Evolutionary conservation across 53 echinoderm and acorn worm genomes (phyloP), one percentile per base, ranked within the genome.

Genomic region (Patiria pectinifera): DNA sequence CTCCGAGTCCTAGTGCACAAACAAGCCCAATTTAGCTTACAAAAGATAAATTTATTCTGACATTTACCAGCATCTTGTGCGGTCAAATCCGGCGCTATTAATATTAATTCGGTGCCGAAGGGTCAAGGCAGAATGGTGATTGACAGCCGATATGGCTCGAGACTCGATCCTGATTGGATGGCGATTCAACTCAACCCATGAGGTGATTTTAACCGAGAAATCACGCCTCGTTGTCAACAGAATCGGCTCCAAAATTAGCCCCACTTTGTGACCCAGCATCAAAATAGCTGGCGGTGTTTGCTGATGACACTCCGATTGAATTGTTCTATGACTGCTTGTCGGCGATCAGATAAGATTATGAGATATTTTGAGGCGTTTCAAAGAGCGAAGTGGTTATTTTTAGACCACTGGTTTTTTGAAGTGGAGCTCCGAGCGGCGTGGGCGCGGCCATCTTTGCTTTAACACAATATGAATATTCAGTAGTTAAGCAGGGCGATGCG

Each of bases 51-150:
- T 66, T 66, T 66, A 66, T 66, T 11, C 15, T 15, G 19, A 18
- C 19, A 89, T 62, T 89, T 81, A 90, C 90, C 89, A 25, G 89
- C 81, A 90, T 23, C 48, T 80, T 66, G 23, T 43, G 14, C 22
- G 48, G 22, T 63, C 48, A 66, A 62, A 12, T 48, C 69, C 69
- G 3, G 69, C 4, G 0, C 87, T 9, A 80, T 80, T 44, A 48
- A 90, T 81, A 80, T 48, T 66, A 16, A 90, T 11, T 16, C 35
- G 15, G 19, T 66, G 66, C 13, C 66, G 66, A 18, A 3, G 66
- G 66, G 19, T 3, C 10, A 13, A 6, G 6, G 66, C 48, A 16
- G 11, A 0, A 79, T 19, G 62, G 7, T 80, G 81, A 90, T 90
- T 90, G 90, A 69, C 78, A 78, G 46, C 60, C 45, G 90, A 70